Conservation (phyloP, 2,888 invertebrate genomes). For the Cataglyphis cursor region DNA sequence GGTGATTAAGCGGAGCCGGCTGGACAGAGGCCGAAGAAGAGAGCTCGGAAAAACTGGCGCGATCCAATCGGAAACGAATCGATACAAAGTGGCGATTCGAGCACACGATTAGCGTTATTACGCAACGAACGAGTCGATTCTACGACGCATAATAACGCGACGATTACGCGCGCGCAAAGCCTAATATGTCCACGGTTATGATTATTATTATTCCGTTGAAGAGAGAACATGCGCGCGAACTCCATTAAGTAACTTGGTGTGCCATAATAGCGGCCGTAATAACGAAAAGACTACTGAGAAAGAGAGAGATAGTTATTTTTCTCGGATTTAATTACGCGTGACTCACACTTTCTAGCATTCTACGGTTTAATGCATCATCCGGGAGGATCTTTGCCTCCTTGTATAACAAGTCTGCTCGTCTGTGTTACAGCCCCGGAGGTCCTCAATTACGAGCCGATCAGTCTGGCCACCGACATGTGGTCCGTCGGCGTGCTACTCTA, state of each 20-base stretch:
- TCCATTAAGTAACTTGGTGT: constrained; percentile 25
- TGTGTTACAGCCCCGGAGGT: constrained; percentile 94
- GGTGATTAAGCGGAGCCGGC: not conserved
- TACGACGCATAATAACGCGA: not conserved
- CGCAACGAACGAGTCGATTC: constrained; percentile 6
- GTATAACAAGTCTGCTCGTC: constrained; percentile 43
- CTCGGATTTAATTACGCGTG: constrained; percentile 38
- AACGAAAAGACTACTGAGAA: not conserved
- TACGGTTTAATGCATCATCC: not conserved
- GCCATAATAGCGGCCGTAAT: constrained; percentile 20
- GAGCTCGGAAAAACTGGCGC: constrained; percentile 4
- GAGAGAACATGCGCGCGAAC: constrained; percentile 13
- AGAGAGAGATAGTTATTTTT: constrained; percentile 8
- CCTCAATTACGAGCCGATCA: constrained; percentile 97
- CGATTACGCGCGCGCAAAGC: constrained; percentile 16
- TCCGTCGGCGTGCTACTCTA: constrained; percentile 98
- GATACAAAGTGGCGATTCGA: constrained; percentile 1
- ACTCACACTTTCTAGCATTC: not conserved
- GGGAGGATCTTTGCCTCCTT: not conserved
- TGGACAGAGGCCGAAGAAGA: not conserved
- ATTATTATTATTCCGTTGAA: constrained; percentile 34
- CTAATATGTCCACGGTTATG: constrained; percentile 23
- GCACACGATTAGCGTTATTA: not conserved
- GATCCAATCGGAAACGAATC: not conserved
- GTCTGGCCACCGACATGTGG: constrained; percentile 98